Conservation (phyloP, 2,113 vertebrate species). For the Taxidea taxus region DNA sequence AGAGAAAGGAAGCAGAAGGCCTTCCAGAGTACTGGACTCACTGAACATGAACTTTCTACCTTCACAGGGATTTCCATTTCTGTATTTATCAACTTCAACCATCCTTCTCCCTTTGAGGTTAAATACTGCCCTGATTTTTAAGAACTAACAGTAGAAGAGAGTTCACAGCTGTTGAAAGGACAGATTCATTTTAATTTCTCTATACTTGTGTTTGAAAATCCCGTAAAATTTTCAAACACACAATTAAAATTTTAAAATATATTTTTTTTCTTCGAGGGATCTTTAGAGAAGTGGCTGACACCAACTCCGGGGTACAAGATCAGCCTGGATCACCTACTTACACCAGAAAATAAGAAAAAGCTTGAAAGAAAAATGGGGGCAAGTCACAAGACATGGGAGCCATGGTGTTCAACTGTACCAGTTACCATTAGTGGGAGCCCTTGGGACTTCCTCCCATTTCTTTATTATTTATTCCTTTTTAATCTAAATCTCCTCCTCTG, state of each 20-base stretch:
- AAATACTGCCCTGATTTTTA: neutral
- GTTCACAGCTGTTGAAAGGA: neutral
- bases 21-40: neutral
- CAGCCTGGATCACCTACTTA: neutral
- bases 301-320: neutral
- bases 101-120: neutral
- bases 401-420: neutral
- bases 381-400: neutral
- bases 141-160: neutral
- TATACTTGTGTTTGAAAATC: neutral
- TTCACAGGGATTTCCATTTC: neutral
- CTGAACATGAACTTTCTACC: neutral
- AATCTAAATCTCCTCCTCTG: neutral
- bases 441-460: neutral
- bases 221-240: neutral
- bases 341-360: neutral
- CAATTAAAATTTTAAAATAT: neutral
- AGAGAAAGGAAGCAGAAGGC: neutral
- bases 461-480: neutral
- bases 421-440: neutral
- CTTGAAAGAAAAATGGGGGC: neutral
- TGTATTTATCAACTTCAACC: neutral
- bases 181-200: neutral
- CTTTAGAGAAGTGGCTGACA: neutral
- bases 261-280: neutral